Evolutionary conservation across 1,140 invertebrate species (phyloP), one percentile per base, ranked within the genome.

Genomic region (Hyles vespertilio): DNA sequence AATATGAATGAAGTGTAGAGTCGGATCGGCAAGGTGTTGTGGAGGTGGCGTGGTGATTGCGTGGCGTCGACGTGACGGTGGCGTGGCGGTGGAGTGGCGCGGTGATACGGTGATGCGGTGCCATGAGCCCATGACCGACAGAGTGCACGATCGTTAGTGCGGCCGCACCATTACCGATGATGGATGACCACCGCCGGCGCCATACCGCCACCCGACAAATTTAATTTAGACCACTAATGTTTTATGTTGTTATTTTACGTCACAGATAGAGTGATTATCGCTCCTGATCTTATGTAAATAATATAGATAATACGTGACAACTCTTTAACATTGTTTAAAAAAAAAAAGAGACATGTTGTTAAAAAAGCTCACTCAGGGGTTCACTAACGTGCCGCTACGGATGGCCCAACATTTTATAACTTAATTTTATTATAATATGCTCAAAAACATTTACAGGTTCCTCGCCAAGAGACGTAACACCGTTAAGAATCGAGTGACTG

Each of bases 171-270:
- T 80, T 81, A 84, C 75, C 59, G 71, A 79, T 85, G 84, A 87
- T 87, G 70, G 82, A 87, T 85, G 70, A 74, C 73, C 74, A 68
- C 67, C 67, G 69, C 67, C 72, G 77, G 70, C 75, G 80, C 72
- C 77, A 70, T 56, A 66, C 78, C 65, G 72, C 72, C 75, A 82
- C 70, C 79, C 77, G 72, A 85, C 81, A 82, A 84, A 87, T 85
- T 87, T 84, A 83, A 85, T 87, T 87, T 84, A 81, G 73, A 78
- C 69, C 68, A 64, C 77, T 81, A 81, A 83, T 80, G 68, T 64
- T 57, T 49, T 64, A 51, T 57, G 9, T 51, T 53, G 54, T 57
- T 54, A 52, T 59, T 58, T 51, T 53, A 32, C 52, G 11, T 50
- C 36, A 58, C 49, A 64, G 55, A 74, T 74, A 69, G 65, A 74